Conservation (phyloP, 2,797 vertebrate genomes). For the Mus caroli region DNA sequence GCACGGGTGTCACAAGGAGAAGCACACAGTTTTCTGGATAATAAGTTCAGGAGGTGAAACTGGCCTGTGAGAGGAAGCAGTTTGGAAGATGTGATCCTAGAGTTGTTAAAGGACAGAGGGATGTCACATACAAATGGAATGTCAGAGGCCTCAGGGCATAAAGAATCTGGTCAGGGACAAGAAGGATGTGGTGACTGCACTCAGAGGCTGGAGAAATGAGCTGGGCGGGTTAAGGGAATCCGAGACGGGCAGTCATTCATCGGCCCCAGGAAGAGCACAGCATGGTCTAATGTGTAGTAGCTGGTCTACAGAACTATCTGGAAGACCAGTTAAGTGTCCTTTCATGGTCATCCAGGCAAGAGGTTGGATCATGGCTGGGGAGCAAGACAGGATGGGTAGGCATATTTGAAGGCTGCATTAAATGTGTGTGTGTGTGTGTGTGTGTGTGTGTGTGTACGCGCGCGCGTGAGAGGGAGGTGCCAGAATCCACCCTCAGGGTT, state of each 20-base stretch:
- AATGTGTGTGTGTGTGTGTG: too few relatives aligned
- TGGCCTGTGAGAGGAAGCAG: not conserved
- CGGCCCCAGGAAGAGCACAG: not conserved
- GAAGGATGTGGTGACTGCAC: not conserved
- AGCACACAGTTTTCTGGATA: not conserved
- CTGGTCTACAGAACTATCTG: rapidly evolving
- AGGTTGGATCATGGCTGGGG: not conserved
- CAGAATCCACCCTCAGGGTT: rapidly evolving
- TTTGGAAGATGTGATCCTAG: not conserved
- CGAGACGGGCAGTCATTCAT: rapidly evolving
- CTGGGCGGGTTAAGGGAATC: not conserved
- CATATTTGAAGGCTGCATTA: not conserved
- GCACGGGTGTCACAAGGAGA: not conserved
- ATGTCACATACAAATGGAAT: not conserved
- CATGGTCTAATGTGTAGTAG: not conserved
- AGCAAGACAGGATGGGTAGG: not conserved
- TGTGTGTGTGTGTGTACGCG: too few relatives aligned
- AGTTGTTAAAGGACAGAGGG: not conserved
- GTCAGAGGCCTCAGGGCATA: not conserved
- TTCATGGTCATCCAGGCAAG: not conserved
- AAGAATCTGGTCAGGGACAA: not conserved
- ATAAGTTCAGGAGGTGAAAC: not conserved
- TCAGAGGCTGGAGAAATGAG: not conserved
- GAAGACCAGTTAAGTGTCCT: not conserved
- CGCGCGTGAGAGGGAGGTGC: not conserved